phyloP scores from a whole-genome alignment of 2,113 vertebrate species.

The Oreochromis spilurus region DNA sequence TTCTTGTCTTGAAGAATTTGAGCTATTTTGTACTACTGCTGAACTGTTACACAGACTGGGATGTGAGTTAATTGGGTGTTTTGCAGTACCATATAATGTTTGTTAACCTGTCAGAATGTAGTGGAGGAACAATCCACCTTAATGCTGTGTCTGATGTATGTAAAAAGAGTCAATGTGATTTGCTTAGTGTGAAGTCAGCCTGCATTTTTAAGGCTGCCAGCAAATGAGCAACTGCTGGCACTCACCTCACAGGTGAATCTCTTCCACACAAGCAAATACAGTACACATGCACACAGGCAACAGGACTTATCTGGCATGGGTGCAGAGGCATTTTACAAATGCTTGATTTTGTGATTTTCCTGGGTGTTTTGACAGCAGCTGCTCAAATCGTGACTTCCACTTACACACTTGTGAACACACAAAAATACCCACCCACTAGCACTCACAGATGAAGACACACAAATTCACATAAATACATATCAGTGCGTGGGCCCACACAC shows the following conservation, averaged over 20 bases:
- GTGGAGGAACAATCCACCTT: not conserved
- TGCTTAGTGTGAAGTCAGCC: not conserved
- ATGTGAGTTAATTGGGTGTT: not conserved
- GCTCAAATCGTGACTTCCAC: slow-evolving; percentile 47
- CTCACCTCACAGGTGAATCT: slow-evolving; percentile 17
- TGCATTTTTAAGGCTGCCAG: not conserved
- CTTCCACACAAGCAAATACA: not conserved
- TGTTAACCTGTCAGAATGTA: not conserved
- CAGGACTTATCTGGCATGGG: not conserved
- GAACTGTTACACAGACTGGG: not conserved
- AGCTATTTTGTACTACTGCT: not conserved
- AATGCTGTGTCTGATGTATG: not conserved
- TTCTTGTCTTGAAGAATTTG: not conserved
- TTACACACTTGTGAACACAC: slow-evolving; percentile 15
- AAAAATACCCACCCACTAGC: not conserved
- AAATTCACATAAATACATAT: not conserved
- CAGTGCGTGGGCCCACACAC: not conserved
- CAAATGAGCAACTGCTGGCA: not conserved
- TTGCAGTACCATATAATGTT: not conserved
- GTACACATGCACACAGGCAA: not conserved
- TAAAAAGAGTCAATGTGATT: not conserved
- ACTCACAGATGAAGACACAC: not conserved
- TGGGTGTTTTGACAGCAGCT: slow-evolving; percentile 54
- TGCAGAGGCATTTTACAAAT: slow-evolving; percentile 36
- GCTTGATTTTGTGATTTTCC: slow-evolving; percentile 36